These are phyloP conservation scores for Hydraecia micacea DNA, from an alignment of 2,888 invertebrate species.

Conservation along the genomic window DNA sequence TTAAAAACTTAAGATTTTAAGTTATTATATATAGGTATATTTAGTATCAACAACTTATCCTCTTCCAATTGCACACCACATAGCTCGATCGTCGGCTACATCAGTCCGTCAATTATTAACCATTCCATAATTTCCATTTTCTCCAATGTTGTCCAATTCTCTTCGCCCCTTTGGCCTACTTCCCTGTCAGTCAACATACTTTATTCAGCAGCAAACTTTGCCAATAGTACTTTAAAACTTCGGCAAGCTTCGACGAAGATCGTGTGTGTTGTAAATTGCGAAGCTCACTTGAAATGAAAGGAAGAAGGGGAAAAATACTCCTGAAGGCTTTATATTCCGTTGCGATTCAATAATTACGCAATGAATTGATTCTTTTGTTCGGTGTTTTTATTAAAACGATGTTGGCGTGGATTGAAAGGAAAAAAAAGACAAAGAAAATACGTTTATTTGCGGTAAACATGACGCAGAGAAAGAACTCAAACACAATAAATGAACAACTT, in stretches of 20 bases:
- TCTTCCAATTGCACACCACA: neutral
- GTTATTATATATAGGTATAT: no score
- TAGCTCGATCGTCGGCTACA: neutral
- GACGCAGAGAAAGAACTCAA: no score
- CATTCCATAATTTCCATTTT: neutral
- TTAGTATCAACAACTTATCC: neutral
- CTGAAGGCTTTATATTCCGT: neutral
- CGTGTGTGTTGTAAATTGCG: conserved; percentile 53
- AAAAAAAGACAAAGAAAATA: neutral
- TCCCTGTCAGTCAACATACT: conserved; percentile 35
- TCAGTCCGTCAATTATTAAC: neutral
- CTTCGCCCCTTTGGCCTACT: conserved; percentile 7
- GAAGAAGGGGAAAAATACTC: conserved; percentile 1
- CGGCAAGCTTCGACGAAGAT: conserved; percentile 32
- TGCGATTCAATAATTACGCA: conserved; percentile 16
- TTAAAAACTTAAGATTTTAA: no score
- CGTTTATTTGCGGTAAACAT: no score
- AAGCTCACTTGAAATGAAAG: conserved; percentile 27
- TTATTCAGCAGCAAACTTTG: conserved; percentile 49
- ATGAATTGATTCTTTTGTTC: conserved; percentile 14
- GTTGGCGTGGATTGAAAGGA: neutral
- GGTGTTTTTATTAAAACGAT: conserved; percentile 14
- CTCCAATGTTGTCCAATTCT: conserved; percentile 5
- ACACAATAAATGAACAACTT: no score
- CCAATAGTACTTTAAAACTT: conserved; percentile 59